phyloP scores from a whole-genome alignment of 2,797 vertebrate species.

The Sparus aurata region DNA sequence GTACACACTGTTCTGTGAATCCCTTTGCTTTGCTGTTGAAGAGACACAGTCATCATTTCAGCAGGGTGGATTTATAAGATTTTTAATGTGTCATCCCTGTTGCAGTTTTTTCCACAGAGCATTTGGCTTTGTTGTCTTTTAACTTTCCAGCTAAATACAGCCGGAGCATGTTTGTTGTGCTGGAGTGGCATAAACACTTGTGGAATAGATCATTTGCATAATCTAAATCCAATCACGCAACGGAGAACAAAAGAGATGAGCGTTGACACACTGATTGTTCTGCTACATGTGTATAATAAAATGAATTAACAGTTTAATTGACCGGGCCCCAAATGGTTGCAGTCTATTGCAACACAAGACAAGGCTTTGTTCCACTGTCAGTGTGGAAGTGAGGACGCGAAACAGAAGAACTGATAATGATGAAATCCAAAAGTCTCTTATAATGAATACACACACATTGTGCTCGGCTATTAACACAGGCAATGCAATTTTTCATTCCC shows the following conservation, averaged over 20 bases:
- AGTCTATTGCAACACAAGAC: neutral
- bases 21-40: conserved; percentile 11
- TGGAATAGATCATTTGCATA: neutral
- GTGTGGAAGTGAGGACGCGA: neutral
- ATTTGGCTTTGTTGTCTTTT: neutral
- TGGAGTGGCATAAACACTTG: neutral
- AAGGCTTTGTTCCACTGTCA: neutral
- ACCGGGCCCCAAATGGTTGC: neutral
- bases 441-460: neutral
- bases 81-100: neutral
- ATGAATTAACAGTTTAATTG: neutral
- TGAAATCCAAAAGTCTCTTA: conserved; percentile 5
- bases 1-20: conserved; percentile 13
- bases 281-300: neutral
- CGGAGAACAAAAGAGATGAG: neutral
- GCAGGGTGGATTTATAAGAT: neutral
- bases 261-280: neutral
- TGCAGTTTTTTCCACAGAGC: neutral
- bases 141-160: neutral
- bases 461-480: neutral
- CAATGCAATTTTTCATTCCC: conserved; percentile 11
- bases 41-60: neutral
- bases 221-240: neutral
- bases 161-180: neutral
- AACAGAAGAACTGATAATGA: conserved; percentile 10